Base-by-base conservation (phyloP, 2,888 invertebrate genomes). In the Dicyrtoma fusca region DNA sequence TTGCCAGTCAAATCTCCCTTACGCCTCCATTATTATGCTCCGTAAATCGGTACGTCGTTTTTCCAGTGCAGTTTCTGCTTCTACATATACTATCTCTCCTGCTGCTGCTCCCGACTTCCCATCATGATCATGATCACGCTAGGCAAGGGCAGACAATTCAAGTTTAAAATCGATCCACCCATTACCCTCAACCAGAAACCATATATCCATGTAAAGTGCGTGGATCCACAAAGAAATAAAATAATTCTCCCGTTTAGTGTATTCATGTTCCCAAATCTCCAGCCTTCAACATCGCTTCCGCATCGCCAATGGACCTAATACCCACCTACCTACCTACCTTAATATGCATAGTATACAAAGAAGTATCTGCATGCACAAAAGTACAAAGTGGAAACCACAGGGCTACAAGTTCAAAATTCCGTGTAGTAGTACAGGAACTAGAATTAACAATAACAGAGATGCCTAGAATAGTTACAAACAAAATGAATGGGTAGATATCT, bases 141-240 rank as follows among this genome's bases (percentile, higher is more conserved):
- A 8, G 34, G 34, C 34, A 34, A 34, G 8, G 25, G 10, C 14
- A 57, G 25, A 57, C 57, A 21, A 25, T 25, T 57, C 25, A 10
- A 23, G 25, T 25, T 57, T 57, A 5, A 57, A 57, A 57, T 57
- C 57, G 57, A 57, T 57, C 57, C 57, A 57, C 57, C 57, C 57
- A 11, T 57, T 14, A 25, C 13, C 34, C 34, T 5, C 34, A 34
- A 34, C 4, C 4, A 34, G 34, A 34, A 34, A 34, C 34, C 34
- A 34, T 34, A 34, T 34, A 10, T 14, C 57, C 57, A 25, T 57
- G 57, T 57, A 57, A 57, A 57, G 25, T 57, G n/a, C n/a, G 26
- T 23, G 25, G 23, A 57, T 25, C 26, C 57, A 57, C n/a, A 26
- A 57, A 25, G 57, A 57, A 57, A 57, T 57, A 23, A 57, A 25